These are phyloP conservation scores for Amaurobius ferox DNA, from an alignment of 2,888 invertebrate genomes.

Conservation along the genomic window DNA sequence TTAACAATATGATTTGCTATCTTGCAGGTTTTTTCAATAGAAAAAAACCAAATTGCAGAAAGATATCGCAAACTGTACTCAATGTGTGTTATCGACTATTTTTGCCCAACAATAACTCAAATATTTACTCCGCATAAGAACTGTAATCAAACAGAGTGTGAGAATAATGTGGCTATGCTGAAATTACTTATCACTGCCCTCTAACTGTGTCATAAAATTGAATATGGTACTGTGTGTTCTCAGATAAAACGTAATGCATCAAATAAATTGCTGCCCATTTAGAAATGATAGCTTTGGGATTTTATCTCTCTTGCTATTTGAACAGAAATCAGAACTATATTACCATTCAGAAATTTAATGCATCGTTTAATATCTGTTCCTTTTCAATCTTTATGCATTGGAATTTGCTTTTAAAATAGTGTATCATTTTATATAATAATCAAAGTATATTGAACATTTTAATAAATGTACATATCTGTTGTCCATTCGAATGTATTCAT, in stretches of 20 bases:
- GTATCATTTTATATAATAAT: no score
- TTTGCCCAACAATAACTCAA: no score
- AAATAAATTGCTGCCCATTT: not conserved
- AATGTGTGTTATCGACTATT: no score
- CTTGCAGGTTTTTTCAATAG: no score
- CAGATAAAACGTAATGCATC: not conserved
- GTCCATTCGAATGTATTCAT: no score
- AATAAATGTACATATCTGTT: no score
- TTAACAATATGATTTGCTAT: no score
- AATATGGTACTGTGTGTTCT: not conserved
- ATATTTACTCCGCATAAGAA: not conserved
- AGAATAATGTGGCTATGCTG: not conserved
- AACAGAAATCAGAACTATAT: not conserved
- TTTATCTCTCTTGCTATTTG: not conserved
- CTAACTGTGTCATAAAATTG: not conserved
- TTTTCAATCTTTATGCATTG: not conserved
- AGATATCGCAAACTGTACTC: no score
- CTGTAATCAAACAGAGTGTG: not conserved
- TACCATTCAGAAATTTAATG: not conserved
- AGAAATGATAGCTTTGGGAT: constrained; percentile 8
- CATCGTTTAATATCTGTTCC: not conserved
- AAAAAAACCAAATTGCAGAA: no score
- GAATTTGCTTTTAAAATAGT: no score
- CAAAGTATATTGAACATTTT: no score
- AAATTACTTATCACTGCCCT: not conserved